Evolutionary conservation across 64 coral and sea anemone genomes (phyloP).

Genomic region (Pachyseris speciosa): DNA sequence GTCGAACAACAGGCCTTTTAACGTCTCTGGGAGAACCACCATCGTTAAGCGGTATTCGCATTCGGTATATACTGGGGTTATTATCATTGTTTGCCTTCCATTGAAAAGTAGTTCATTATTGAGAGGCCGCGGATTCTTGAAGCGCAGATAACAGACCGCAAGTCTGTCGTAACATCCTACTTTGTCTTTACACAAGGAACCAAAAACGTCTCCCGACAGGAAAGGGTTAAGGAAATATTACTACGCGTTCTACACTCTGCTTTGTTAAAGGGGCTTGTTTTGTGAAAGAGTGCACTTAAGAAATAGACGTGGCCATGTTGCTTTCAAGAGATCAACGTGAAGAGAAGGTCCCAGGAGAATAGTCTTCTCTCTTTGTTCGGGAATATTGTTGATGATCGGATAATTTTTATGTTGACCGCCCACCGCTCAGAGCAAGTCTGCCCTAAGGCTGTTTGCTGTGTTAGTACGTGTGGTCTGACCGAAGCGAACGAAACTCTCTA

Average conservation of each 20-base stretch:
- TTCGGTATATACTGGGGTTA: slow-evolving; percentile 14
- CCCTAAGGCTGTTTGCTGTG: slow-evolving; percentile 76
- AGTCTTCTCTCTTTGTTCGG: slow-evolving; percentile 72
- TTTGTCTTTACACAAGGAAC: slow-evolving; percentile 18
- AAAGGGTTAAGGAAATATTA: not conserved
- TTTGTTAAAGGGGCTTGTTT: not conserved
- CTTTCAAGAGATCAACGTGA: slow-evolving; percentile 47
- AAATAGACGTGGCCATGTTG: slow-evolving; percentile 24
- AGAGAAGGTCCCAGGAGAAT: slow-evolving; percentile 78
- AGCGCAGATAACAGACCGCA: slow-evolving; percentile 67
- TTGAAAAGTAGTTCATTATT: slow-evolving; percentile 78
- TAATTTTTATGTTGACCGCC: slow-evolving; percentile 98
- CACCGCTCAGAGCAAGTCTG: slow-evolving; percentile 81
- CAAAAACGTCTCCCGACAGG: not conserved
- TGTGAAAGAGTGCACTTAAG: not conserved
- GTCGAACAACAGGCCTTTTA: not conserved
- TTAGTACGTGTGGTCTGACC: slow-evolving; percentile 85
- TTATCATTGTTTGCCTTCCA: slow-evolving; percentile 75
- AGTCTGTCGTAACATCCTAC: slow-evolving; percentile 17
- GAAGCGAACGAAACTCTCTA: not conserved
- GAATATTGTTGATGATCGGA: slow-evolving; percentile 96
- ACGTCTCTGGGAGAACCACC: not conserved
- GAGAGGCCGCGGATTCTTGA: slow-evolving; percentile 77
- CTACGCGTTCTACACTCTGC: not conserved
- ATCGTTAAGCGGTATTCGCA: not conserved